These are phyloP conservation scores for Calcarius lapponicus DNA, from an alignment of 2,797 vertebrate species.

Conservation along the genomic window DNA sequence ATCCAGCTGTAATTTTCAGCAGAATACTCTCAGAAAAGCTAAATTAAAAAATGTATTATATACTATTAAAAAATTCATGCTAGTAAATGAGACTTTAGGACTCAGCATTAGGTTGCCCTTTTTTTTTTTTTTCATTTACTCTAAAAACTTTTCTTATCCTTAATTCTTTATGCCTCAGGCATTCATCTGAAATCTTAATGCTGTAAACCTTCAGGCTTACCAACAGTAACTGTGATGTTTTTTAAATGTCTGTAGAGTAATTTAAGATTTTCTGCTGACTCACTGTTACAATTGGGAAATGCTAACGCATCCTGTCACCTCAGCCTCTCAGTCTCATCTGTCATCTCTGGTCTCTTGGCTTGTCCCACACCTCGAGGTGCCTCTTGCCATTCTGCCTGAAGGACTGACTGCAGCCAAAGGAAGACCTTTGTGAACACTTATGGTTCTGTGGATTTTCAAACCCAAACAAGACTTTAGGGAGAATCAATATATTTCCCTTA, in stretches of 20 bases:
- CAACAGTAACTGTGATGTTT: not conserved
- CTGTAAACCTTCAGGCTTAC: not conserved
- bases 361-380: not conserved
- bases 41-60: not conserved
- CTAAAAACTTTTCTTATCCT: not conserved
- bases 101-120: not conserved
- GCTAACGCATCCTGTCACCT: not conserved
- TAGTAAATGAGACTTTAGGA: not conserved
- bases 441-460: not conserved
- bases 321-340: not conserved
- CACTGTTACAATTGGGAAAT: not conserved
- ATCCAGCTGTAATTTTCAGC: not conserved
- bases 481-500: not conserved
- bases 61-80: not conserved
- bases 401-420: not conserved
- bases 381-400: not conserved
- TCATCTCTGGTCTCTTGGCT: not conserved
- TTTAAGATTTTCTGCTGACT: conserved; percentile 24
- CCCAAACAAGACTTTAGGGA: not conserved
- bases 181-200: not conserved
- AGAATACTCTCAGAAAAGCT: not conserved
- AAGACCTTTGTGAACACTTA: not conserved
- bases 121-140: not conserved
- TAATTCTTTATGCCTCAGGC: not conserved
- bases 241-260: not conserved